Evolutionary conservation across 2,888 invertebrate genomes (phyloP).

Genomic region (Chelonus formosanus): DNA sequence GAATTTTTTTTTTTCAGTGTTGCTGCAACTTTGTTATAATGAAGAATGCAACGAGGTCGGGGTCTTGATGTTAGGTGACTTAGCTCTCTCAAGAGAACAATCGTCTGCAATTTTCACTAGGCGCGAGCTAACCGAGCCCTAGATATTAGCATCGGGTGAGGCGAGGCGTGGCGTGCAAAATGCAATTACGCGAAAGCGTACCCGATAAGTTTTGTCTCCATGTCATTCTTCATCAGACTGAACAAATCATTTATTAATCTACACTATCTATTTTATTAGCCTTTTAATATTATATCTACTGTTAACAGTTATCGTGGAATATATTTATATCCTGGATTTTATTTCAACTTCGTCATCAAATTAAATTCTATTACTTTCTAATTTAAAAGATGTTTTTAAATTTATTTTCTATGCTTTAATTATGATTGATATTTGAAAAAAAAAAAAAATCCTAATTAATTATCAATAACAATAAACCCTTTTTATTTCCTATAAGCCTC

Average conservation of each 20-base stretch:
- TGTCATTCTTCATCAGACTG: slow-evolving; percentile 6
- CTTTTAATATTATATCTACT: no score
- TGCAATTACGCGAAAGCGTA: slow-evolving; percentile 55
- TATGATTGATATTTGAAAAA: no score
- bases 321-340: no score
- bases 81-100: slow-evolving; percentile 36
- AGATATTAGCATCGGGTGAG: slow-evolving; percentile 51
- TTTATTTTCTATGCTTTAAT: no score
- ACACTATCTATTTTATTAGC: no score
- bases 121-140: slow-evolving; percentile 41
- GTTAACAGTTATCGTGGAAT: no score
- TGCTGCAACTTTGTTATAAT: not conserved
- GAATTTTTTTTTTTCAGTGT: not conserved
- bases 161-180: slow-evolving; percentile 50
- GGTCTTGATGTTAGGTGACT: slow-evolving; percentile 18
- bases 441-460: no score
- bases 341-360: not conserved
- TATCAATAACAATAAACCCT: no score
- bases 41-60: slow-evolving; percentile 15
- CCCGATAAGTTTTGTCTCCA: slow-evolving; percentile 27
- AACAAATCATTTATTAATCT: slow-evolving; percentile 7
- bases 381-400: no score
- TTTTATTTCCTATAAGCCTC: no score
- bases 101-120: slow-evolving; percentile 30
- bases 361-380: no score